Percentiles rank a stretch among this genome's conserved stretches.
Evolutionary conservation across 2,797 vertebrate genomes (phyloP).

Genomic region (Helarctos malayanus): DNA sequence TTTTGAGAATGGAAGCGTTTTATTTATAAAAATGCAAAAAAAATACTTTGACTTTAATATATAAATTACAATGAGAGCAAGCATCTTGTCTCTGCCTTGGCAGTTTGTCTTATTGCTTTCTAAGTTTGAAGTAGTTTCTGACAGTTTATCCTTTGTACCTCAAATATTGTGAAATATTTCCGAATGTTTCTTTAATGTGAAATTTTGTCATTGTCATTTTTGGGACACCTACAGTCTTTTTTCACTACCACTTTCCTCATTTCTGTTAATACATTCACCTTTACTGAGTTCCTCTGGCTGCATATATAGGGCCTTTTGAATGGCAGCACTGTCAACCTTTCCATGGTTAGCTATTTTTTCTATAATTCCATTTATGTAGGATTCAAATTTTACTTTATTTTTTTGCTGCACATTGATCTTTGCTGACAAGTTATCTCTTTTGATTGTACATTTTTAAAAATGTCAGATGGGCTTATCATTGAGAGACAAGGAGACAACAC

Average conservation of each 20-base stretch:
- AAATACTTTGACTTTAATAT: background rate
- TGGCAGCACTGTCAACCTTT: background rate
- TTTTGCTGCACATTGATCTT: background rate
- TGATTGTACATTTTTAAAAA: background rate
- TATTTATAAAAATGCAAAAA: background rate
- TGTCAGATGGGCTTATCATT: background rate
- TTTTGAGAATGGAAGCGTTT: background rate
- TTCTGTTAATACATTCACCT: background rate
- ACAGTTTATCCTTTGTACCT: background rate
- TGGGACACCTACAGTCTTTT: background rate
- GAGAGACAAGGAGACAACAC: background rate
- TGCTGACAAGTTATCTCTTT: background rate
- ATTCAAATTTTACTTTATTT: background rate
- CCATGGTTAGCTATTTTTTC: background rate
- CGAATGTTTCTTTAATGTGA: background rate
- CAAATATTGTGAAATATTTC: background rate
- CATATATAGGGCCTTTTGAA: background rate
- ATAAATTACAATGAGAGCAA: background rate
- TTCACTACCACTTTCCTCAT: background rate
- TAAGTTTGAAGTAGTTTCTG: background rate
- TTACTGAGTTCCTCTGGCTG: background rate
- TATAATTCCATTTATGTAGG: background rate
- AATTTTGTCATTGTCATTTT: background rate
- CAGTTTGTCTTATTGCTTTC: background rate
- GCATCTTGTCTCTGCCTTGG: background rate